Evolutionary conservation across 2,113 vertebrate species (phyloP).

Genomic region (Carassius gibelio): DNA sequence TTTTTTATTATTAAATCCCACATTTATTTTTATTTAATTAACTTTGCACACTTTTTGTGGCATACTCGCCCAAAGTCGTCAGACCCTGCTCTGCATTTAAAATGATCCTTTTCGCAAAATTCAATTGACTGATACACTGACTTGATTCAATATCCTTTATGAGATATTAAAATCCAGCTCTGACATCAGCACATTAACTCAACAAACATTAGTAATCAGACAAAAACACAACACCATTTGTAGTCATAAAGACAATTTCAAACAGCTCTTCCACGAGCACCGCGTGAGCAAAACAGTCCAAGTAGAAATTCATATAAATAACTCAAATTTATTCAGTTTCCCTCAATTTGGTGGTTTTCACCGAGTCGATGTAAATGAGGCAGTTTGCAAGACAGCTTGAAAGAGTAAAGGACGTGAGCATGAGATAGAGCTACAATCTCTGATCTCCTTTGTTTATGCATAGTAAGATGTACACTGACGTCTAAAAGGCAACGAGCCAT

Average conservation of each 20-base stretch:
- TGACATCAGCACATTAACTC: not conserved
- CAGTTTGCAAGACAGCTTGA: conserved; percentile 5
- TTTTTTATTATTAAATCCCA: not conserved
- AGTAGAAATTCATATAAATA: conserved; percentile 26
- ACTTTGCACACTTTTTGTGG: not conserved
- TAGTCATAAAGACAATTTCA: not conserved
- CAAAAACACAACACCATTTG: not conserved
- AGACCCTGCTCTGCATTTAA: not conserved
- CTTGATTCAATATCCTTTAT: conserved; percentile 10
- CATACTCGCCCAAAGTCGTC: not conserved
- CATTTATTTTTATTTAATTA: not conserved
- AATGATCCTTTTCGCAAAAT: not conserved
- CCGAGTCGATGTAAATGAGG: conserved; percentile 5
- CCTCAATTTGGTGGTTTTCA: not conserved
- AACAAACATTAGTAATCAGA: no score
- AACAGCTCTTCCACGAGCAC: not conserved
- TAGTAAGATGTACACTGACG: conserved; percentile 56
- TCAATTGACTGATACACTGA: not conserved
- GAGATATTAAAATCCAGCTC: not conserved
- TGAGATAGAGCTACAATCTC: conserved; percentile 31
- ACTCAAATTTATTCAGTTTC: not conserved
- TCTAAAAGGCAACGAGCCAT: conserved; percentile 47
- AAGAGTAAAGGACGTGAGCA: not conserved
- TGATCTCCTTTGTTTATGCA: conserved; percentile 66
- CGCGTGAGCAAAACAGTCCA: not conserved